phyloP scores from a whole-genome alignment of 2,797 vertebrate genomes.

The Dipus sagitta region DNA sequence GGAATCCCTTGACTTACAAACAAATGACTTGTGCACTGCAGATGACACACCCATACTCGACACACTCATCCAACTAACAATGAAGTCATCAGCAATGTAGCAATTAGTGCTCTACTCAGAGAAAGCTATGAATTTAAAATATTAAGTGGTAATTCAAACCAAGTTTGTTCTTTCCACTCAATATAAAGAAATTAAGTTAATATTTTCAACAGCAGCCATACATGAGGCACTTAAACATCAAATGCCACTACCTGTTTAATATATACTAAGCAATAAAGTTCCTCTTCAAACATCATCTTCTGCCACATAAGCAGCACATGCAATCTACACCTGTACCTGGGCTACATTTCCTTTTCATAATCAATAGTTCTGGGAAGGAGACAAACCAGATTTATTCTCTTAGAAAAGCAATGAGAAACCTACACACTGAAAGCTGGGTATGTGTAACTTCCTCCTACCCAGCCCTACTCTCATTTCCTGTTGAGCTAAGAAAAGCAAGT shows the following conservation, averaged over 20 bases:
- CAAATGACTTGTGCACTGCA: conserved; percentile 27
- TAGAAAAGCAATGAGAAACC: background rate
- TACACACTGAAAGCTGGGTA: background rate
- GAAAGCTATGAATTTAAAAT: conserved; percentile 3
- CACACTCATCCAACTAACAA: conserved; percentile 56
- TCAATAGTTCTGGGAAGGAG: conserved; percentile 37
- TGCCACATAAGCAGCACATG: background rate
- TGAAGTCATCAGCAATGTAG: background rate
- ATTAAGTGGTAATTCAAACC: background rate
- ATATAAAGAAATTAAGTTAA: background rate
- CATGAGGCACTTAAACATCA: background rate
- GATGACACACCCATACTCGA: conserved; percentile 69
- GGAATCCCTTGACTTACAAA: background rate
- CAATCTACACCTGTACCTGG: conserved; percentile 27
- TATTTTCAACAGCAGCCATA: background rate
- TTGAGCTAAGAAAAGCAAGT: conserved; percentile 57
- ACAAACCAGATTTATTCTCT: conserved; percentile 51
- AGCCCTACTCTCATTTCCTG: conserved; percentile 56
- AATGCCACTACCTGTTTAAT: background rate
- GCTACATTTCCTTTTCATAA: conserved; percentile 51
- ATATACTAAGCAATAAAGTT: conserved; percentile 14
- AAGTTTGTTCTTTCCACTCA: background rate
- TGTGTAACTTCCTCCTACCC: conserved; percentile 6
- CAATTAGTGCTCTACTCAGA: background rate
- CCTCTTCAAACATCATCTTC: conserved; percentile 25